A percentile compares a stretch with the other conserved stretches of the same genome.
phyloP scores from a whole-genome alignment of 1,140 invertebrate genomes.

The Drosophila orena region DNA sequence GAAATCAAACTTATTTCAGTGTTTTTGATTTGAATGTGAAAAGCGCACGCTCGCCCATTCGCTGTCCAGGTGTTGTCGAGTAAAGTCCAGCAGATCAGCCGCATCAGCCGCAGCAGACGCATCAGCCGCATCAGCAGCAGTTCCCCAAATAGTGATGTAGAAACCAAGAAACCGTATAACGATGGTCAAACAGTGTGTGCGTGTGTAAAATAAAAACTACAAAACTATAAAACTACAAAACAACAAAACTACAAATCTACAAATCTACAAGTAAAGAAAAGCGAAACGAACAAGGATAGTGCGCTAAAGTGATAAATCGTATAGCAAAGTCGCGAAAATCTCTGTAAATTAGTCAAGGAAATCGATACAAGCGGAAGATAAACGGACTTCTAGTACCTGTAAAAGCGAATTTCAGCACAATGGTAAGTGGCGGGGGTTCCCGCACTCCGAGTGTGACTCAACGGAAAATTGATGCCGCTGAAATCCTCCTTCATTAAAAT shows the following conservation, averaged over 20 bases:
- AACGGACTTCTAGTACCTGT: constrained; percentile 11
- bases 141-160: constrained; percentile 37
- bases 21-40: constrained; percentile 83
- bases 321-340: constrained; percentile 20
- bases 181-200: constrained; percentile 34
- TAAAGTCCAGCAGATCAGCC: constrained; percentile 40
- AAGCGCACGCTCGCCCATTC: constrained; percentile 57
- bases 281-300: constrained; percentile 26
- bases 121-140: constrained; percentile 17
- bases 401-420: constrained; percentile 11
- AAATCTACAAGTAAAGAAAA: not conserved
- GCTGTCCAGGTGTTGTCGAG: constrained; percentile 62
- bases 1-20: constrained; percentile 84
- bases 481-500: constrained; percentile 8
- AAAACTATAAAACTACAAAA: too few relatives aligned
- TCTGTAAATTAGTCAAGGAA: constrained; percentile 44
- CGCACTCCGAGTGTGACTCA: constrained; percentile 7
- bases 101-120: constrained; percentile 15
- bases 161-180: constrained; percentile 13
- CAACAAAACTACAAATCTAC: too few relatives aligned
- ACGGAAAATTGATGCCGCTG: constrained; percentile 16
- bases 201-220: constrained; percentile 16
- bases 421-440: constrained; percentile 52
- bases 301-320: constrained; percentile 28
- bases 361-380: constrained; percentile 10